A percentile compares a stretch with the other conserved stretches of the same genome.
Evolutionary conservation across 2,888 invertebrate species (phyloP).

Genomic region (Craniophora ligustri): DNA sequence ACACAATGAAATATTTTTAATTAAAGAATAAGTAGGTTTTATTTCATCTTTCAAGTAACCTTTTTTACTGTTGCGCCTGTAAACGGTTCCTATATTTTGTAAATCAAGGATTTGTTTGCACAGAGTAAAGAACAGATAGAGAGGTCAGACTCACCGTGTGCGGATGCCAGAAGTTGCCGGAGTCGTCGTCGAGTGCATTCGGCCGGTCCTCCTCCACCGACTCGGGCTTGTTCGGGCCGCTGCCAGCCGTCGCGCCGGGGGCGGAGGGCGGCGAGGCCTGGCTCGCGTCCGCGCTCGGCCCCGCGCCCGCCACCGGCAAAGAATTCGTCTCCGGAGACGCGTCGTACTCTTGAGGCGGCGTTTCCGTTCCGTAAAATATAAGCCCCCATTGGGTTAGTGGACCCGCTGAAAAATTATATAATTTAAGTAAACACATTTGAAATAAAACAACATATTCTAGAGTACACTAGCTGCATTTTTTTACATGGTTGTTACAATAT

Average conservation of each 20-base stretch:
- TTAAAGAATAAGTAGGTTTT: background rate
- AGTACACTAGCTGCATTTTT: constrained; percentile 21
- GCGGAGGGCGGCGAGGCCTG: background rate
- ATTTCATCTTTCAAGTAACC: background rate
- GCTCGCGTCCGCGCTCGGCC: background rate
- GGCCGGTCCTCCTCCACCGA: constrained; percentile 87
- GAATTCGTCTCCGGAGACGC: constrained; percentile 90
- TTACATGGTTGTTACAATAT: constrained; percentile 9
- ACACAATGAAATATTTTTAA: background rate
- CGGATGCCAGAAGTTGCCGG: constrained; percentile 89
- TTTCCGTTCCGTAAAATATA: constrained; percentile 94
- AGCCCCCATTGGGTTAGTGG: constrained; percentile 93
- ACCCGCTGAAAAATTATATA: constrained; percentile 81
- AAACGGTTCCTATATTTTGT: constrained; percentile 14
- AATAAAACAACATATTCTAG: background rate
- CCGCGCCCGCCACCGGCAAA: constrained; percentile 54
- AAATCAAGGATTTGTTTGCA: constrained; percentile 42
- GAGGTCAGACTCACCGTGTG: constrained; percentile 86
- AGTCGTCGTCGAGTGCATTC: constrained; percentile 89
- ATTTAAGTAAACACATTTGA: background rate
- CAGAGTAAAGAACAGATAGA: constrained; percentile 21
- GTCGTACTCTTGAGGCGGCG: constrained; percentile 89
- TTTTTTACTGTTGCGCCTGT: background rate
- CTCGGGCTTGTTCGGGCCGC: constrained; percentile 60
- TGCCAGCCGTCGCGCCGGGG: constrained; percentile 58